phyloP scores from a whole-genome alignment of 2,888 invertebrate species.

The Ochropleura leucogaster region DNA sequence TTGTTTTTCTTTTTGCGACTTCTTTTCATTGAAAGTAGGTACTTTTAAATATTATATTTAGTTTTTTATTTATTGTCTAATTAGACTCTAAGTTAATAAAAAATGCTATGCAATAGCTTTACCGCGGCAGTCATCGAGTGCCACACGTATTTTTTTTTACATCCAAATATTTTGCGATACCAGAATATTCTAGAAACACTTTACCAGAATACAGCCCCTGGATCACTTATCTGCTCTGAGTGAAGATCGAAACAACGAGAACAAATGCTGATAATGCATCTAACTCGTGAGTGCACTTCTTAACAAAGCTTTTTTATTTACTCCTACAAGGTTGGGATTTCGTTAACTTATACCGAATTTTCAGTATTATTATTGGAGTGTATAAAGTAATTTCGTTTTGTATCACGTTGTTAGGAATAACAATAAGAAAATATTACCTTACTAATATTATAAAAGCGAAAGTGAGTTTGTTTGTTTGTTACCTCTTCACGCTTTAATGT shows the following conservation, averaged over 20 bases:
- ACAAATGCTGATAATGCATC: conserved; percentile 73
- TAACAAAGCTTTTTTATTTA: conserved; percentile 61
- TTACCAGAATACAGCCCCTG: conserved; percentile 58
- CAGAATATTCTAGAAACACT: neutral
- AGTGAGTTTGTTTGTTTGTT: too few relatives aligned
- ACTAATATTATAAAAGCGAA: too few relatives aligned
- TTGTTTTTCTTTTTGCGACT: too few relatives aligned
- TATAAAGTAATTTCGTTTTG: conserved; percentile 42
- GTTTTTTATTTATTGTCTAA: too few relatives aligned
- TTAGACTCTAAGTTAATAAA: too few relatives aligned
- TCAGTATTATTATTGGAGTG: conserved; percentile 40
- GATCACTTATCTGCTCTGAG: conserved; percentile 70
- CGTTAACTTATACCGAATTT: conserved; percentile 21
- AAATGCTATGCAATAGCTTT: too few relatives aligned
- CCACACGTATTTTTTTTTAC: too few relatives aligned
- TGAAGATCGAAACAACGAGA: conserved; percentile 70
- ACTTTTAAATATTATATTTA: too few relatives aligned
- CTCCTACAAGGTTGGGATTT: conserved; percentile 31
- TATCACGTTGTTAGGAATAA: conserved; percentile 38
- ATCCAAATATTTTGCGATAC: neutral
- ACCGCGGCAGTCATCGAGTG: too few relatives aligned
- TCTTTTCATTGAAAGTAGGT: too few relatives aligned
- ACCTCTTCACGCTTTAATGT: too few relatives aligned
- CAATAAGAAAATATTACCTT: conserved; percentile 13
- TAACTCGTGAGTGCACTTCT: conserved; percentile 70